Base-by-base conservation (phyloP, 2,113 vertebrate genomes). In the Rhineura floridana region DNA sequence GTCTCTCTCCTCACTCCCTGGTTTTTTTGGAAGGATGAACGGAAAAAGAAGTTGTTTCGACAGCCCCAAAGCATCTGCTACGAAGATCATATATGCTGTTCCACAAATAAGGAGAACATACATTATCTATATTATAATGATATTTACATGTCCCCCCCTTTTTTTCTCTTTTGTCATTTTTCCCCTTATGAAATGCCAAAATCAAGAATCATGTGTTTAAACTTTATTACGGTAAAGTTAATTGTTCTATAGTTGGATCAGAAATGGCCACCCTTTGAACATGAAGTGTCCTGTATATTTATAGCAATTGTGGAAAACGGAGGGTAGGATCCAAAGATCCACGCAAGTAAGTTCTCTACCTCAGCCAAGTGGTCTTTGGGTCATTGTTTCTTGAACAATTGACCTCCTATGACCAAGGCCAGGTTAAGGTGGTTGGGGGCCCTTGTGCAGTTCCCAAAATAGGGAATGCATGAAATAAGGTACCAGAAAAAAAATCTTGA, bases 21-120 rank as follows among this genome's bases (percentile, higher is more conserved):
- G n/a, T n/a, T 87, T 89, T 39, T 87, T 86, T 73, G 84, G 91
- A 93, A 81, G 76, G 55, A 50, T 6, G 91, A 93, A 94, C 94
- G 89, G 59, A 50, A 92, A 88, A 81, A 84, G 90, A 91, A 1
- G 7, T 8, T 80, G 28, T 76, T 30, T 93, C 84, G 83, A 23
- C 76, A 87, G 84, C 83, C 39, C 89, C 85, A 94, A 92, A 88
- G 89, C 92, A 87, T 91, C 88, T 81, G 75, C 84, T 78, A 44
- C 81, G 13, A 19, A 42, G 88, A 73, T 42, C 59, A 75, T 6
- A 81, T 62, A 88, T 89, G 87, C 89, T 69, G 39, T 50, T 86
- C 91, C 86, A 85, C 83, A 85, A 88, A 84, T 5, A n/a, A 39
- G 46, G n/a, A 5, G 42, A 81, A 75, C 87, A 90, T 23, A 85